Base-by-base conservation (phyloP, 1,140 invertebrate genomes). In the Drusus annulatus region DNA sequence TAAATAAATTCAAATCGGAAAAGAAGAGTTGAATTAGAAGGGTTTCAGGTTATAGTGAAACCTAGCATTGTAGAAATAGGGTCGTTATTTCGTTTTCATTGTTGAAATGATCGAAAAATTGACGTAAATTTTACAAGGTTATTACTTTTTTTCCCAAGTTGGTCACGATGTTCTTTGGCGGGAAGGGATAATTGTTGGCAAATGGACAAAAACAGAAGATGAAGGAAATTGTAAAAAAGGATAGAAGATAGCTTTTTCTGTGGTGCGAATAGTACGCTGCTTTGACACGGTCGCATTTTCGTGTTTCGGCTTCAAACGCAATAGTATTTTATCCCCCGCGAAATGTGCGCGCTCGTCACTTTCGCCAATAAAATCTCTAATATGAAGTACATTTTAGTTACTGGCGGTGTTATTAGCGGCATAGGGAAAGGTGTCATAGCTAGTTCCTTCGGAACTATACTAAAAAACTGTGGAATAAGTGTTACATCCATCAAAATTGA, bases 401-500 rank as follows among this genome's bases (percentile, higher is more conserved):
- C 98, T 76, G 98, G 98, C 62, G 98, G 98, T 84, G 98, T 99
- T 50, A 99, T 99, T 80, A 98, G 97, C 91, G 98, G 98, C 45
- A 96, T 99, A 76, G 98, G 98, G 16, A 99, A 99, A 92, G 98
- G 98, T 77, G 96, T 99, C 13, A 98, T 99, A 84, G 96, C 98
- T 13, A 98, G 96, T 87, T 98, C 96, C 78, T 94, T 99, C 86
- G 98, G 98, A 16, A 97, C 97, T 23, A 94, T 99, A 83, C 90
- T 99, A 4, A 98, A 98, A 90, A 94, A 95, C 80, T 96, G 95
- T 86, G 97, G 97, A 4, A 94, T 98, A 63, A 92, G 94, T 86
- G 97, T 99, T 3, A 99, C 98, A 23, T 96, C 96, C 16, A 99
- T 99, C 84, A 99, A 99, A 92, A 99, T 99, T 85, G 98, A 99